These are phyloP conservation scores for Rhinogobius similis DNA, from an alignment of 2,113 vertebrate species.

Conservation along the genomic window DNA sequence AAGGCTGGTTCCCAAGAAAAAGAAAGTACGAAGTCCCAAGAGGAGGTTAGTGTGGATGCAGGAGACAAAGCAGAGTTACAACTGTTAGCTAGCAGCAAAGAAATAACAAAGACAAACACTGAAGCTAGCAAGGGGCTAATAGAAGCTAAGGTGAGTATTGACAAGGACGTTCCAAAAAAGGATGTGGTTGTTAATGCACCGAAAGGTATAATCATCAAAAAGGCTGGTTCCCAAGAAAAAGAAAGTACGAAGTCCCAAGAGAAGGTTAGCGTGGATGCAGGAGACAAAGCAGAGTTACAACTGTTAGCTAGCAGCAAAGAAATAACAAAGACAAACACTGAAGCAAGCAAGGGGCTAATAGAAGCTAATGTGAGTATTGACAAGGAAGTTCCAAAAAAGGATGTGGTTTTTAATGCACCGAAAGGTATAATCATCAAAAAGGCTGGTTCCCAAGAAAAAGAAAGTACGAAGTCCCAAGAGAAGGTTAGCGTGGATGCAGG, in stretches of 20 bases:
- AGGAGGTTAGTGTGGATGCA: not conserved
- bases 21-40: constrained; percentile 5
- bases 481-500: not conserved
- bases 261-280: not conserved
- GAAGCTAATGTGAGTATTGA: constrained; percentile 5
- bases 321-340: constrained; percentile 13
- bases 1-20: constrained; percentile 15
- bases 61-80: constrained; percentile 11
- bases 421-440: constrained; percentile 6
- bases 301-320: not conserved
- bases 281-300: constrained; percentile 9
- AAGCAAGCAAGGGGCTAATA: constrained; percentile 14
- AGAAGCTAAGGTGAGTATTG: constrained; percentile 2
- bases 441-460: constrained; percentile 9
- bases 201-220: constrained; percentile 5
- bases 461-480: constrained; percentile 9
- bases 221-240: constrained; percentile 9
- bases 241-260: constrained; percentile 11
- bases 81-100: not conserved
- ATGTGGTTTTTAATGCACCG: not conserved
- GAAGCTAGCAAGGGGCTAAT: constrained; percentile 17
- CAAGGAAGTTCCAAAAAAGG: constrained; percentile 18
- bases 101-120: constrained; percentile 10
- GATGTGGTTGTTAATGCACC: constrained; percentile 1
- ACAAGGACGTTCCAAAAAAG: constrained; percentile 19